These are phyloP conservation scores for Drosophila ochracea DNA, from an alignment of 2,888 invertebrate species.

Conservation along the genomic window DNA sequence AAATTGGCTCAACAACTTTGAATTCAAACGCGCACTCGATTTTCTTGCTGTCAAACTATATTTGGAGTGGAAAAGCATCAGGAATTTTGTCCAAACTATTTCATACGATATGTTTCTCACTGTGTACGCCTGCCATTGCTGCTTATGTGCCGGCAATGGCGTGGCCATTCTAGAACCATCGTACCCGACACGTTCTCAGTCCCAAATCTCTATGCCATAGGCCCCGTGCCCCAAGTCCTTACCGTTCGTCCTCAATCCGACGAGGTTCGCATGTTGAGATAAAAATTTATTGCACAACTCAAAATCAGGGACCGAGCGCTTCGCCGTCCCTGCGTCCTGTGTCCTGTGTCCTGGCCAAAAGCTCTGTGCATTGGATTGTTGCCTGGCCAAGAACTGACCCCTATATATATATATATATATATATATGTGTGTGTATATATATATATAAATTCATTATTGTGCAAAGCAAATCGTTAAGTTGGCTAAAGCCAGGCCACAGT, in stretches of 20 bases:
- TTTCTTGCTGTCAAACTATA: background rate
- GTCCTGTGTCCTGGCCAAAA: conserved; percentile 9
- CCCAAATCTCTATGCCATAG: conserved; percentile 16
- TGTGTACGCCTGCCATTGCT: background rate
- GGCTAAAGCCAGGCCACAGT: conserved; percentile 34
- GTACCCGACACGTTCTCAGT: conserved; percentile 16
- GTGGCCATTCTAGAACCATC: background rate
- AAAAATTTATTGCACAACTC: conserved; percentile 80
- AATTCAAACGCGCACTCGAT: no score
- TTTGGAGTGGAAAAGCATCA: background rate
- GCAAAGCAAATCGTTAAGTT: conserved; percentile 68
- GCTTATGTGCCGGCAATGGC: background rate
- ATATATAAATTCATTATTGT: conserved; percentile 65
- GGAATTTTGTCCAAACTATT: background rate
- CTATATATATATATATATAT: conserved; percentile 29
- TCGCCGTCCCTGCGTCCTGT: conserved; percentile 19
- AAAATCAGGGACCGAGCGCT: conserved; percentile 64
- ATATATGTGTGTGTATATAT: conserved; percentile 14
- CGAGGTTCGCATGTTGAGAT: conserved; percentile 75
- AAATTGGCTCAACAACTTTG: no score
- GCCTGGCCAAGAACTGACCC: conserved; percentile 26
- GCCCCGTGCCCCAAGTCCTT: conserved; percentile 2
- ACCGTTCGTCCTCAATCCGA: conserved; percentile 32
- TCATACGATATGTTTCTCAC: background rate
- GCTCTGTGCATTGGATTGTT: conserved; percentile 34